These are phyloP conservation scores for Mesoligia furuncula DNA, from an alignment of 2,888 invertebrate species.

Conservation along the genomic window DNA sequence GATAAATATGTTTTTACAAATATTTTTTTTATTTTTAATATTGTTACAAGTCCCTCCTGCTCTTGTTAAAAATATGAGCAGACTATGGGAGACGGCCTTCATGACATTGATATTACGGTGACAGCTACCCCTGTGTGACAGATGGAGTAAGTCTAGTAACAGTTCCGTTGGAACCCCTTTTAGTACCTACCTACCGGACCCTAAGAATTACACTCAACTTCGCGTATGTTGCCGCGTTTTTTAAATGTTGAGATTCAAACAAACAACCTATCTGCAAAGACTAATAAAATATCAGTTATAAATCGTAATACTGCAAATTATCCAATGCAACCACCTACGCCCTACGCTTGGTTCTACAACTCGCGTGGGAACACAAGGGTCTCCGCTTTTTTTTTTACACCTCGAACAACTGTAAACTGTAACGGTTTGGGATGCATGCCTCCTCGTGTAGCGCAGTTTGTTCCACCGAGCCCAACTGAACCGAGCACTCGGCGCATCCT, in stretches of 20 bases:
- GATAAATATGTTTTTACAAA: no score
- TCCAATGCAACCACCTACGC: slow-evolving; percentile 38
- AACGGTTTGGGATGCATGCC: no score
- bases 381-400: slow-evolving; percentile 20
- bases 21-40: no score
- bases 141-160: not conserved
- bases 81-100: not conserved
- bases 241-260: not conserved
- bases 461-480: no score
- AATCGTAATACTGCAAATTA: slow-evolving; percentile 24
- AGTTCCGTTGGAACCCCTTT: not conserved
- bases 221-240: not conserved
- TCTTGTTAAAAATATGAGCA: not conserved
- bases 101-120: not conserved
- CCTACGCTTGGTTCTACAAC: slow-evolving; percentile 22
- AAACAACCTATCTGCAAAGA: not conserved
- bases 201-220: not conserved
- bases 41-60: no score
- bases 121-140: not conserved
- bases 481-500: no score
- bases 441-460: no score
- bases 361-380: slow-evolving; percentile 45
- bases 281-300: slow-evolving; percentile 15
- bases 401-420: slow-evolving; percentile 11
- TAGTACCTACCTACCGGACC: not conserved